Base-by-base conservation (phyloP, 1,140 invertebrate species). In the Trachymyrmex cornetzi region DNA sequence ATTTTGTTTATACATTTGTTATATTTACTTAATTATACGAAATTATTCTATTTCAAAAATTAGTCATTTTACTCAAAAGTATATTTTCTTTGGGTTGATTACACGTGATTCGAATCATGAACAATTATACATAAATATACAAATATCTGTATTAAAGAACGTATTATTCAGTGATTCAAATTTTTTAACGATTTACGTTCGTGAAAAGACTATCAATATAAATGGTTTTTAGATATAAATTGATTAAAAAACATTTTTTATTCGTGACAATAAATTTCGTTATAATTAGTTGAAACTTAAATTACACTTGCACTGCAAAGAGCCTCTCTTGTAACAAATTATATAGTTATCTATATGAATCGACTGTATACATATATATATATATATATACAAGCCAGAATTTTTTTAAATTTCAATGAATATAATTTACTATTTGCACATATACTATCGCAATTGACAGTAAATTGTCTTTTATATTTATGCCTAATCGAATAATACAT, bases 1-100 rank as follows among this genome's bases (percentile, higher is more conserved):
- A 72, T 0, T 53, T 59, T 82, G 11, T 16, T 24, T 80, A 50
- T 75, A 75, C 77, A 81, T 81, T 81, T 81, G n/a, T 84, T 44
- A 59, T 27, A 57, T 19, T 4, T 72, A 27, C 4, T 22, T 75
- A 59, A 69, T 24, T 27, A 27, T 24, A n/a, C 9, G n/a, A 75
- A 71, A 81, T 81, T 61, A 61, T 82, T 61, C 0, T 75, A 74
- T 27, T 6, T n/a, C 11, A 24, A 75, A 74, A 22, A 30, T 84
- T 30, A 34, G 5, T 44, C 38, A 12, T 50, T 69, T 82, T 44
- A 0, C 24, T 57, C 38, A 63, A 84, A 82, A 81, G 14, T 61
- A 74, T 61, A 30, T 30, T 30, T 82, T 30, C 44, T 84, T 63
- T 75, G 24, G 22, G 24, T 71, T 34, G 30, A 34, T n/a, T 30